These are phyloP conservation scores for Pampus argenteus DNA, from an alignment of 2,797 vertebrate species.

Conservation along the genomic window DNA sequence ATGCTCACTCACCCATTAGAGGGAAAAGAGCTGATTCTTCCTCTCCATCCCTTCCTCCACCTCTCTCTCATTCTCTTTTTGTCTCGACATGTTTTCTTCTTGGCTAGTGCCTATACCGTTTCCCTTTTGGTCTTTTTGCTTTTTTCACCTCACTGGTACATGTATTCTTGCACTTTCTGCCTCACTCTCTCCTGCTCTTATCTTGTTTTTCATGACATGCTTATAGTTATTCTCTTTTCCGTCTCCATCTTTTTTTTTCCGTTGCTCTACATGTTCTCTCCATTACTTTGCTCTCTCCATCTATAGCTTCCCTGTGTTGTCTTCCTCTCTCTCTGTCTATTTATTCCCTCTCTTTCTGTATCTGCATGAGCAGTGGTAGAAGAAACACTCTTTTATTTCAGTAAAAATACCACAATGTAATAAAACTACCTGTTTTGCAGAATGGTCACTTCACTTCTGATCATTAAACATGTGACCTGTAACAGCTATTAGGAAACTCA, in stretches of 20 bases:
- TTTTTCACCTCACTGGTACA: constrained; percentile 10
- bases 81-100: constrained; percentile 60
- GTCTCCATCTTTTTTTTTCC: constrained; percentile 30
- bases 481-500: not conserved
- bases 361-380: constrained; percentile 19
- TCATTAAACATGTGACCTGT: not conserved
- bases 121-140: constrained; percentile 20
- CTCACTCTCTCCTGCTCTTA: constrained; percentile 47
- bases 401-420: constrained; percentile 14
- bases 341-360: constrained; percentile 7
- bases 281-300: constrained; percentile 56
- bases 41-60: constrained; percentile 24
- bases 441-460: not conserved
- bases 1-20: constrained; percentile 79
- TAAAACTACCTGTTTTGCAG: not conserved
- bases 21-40: constrained; percentile 41
- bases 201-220: constrained; percentile 52
- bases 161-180: constrained; percentile 48
- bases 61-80: constrained; percentile 49
- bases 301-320: constrained; percentile 33
- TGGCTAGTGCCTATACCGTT: constrained; percentile 31
- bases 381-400: not conserved
- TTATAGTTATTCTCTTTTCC: constrained; percentile 43
- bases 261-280: constrained; percentile 54
- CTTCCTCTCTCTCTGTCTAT: not conserved